phyloP scores from a whole-genome alignment of 2,888 invertebrate species.

The Andrena bucephala region DNA sequence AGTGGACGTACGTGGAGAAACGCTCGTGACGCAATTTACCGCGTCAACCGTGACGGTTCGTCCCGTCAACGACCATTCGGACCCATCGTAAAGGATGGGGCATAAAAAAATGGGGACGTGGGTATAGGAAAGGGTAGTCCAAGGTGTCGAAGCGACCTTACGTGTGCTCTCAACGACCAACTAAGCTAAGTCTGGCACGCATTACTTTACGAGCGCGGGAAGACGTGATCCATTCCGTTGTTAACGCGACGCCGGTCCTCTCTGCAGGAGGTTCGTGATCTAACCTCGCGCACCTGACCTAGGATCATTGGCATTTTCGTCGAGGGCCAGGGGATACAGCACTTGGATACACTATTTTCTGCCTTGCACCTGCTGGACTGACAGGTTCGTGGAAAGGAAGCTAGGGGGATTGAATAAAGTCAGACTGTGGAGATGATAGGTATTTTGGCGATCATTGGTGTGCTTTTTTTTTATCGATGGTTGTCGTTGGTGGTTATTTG shows the following conservation, averaged over 20 bases:
- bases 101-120: constrained; percentile 32
- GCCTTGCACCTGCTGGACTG: too few species aligned
- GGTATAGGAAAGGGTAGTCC: background rate
- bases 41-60: constrained; percentile 69
- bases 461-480: too few species aligned
- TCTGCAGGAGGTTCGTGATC: constrained; percentile 77
- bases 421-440: too few species aligned
- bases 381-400: too few species aligned
- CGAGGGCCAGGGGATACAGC: too few species aligned
- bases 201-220: constrained; percentile 82
- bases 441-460: too few species aligned
- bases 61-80: constrained; percentile 48
- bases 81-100: constrained; percentile 16
- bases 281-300: constrained; percentile 17
- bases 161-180: constrained; percentile 73
- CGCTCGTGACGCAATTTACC: constrained; percentile 72
- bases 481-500: too few species aligned
- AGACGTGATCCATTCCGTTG: constrained; percentile 83
- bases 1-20: constrained; percentile 46
- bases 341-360: too few species aligned
- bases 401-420: too few species aligned
- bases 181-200: constrained; percentile 81
- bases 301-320: background rate
- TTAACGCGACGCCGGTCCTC: constrained; percentile 81
- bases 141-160: constrained; percentile 68